Evolutionary conservation across 2,888 invertebrate species (phyloP), one percentile per base, ranked within the genome.

Genomic region (Bimastos eiseni): DNA sequence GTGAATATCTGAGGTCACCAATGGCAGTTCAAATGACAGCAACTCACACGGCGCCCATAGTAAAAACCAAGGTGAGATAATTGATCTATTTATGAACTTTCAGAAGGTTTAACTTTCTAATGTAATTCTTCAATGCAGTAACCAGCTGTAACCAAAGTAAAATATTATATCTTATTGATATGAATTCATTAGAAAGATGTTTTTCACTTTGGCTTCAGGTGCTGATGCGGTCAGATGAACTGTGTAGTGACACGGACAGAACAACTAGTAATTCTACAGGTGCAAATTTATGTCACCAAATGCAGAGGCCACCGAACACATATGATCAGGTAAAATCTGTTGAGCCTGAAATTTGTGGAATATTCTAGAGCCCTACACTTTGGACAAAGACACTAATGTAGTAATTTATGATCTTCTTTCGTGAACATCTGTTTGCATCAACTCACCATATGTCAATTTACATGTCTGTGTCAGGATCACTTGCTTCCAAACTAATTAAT

Each of bases 1-100:
- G 34, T 90, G 91, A 91, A 36, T 83, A 33, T 49, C 91, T 92
- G 41, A 91, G 90, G 38, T 90, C 92, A n/a, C 92, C 93, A 36
- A 90, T 89, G 83, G 89, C 91, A 24, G 92, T 92, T 21, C 91
- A 92, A 55, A 92, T 86, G 88, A 91, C 92, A 34, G 91, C 92
- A 86, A 91, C 92, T 13, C 92, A 92, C 88, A 91, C 92, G 6
- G 93, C 93, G 44, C 92, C 92, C 30, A 93, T 92, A 34, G 92
- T 93, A 49, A 92, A 92, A 90, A 93, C 93, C 21, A 93, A 92
- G 92, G 92, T 92, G 37, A 86, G 90, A 34, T 3, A 70, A n/a
- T 70, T 11, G 24, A 49, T 49, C 13, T n/a, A 70, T 70, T 70
- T n/a, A n/a, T 70, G 30, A 24, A 55, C 55, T 55, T 55, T 55